These are phyloP conservation scores for Thermophis baileyi DNA, from an alignment of 2,113 vertebrate genomes.

Conservation along the genomic window DNA sequence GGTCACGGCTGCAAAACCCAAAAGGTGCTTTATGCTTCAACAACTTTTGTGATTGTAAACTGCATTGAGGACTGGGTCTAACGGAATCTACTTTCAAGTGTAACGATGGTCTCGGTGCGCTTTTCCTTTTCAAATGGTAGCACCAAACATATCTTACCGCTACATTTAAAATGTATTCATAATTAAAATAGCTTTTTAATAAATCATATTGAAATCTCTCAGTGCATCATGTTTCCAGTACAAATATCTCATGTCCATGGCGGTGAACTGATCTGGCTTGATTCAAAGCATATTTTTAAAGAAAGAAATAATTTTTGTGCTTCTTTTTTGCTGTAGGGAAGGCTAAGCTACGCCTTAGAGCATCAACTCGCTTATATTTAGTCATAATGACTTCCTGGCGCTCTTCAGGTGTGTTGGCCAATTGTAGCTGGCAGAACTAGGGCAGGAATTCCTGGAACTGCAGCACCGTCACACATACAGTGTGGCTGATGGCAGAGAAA, in stretches of 20 bases:
- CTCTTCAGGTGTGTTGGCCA: not conserved
- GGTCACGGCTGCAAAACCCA: conserved; percentile 38
- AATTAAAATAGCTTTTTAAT: conserved; percentile 69
- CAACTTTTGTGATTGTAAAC: conserved; percentile 34
- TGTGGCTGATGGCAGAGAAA: not conserved
- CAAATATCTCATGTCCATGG: not conserved
- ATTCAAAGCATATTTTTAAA: not conserved
- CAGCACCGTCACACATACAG: not conserved
- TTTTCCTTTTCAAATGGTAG: conserved; percentile 67
- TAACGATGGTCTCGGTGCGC: conserved; percentile 59
- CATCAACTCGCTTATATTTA: not conserved
- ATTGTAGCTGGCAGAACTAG: not conserved
- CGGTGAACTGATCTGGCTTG: not conserved
- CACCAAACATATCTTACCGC: conserved; percentile 69
- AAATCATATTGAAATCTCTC: conserved; percentile 45
- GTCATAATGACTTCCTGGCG: not conserved
- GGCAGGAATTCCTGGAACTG: not conserved
- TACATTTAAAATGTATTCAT: conserved; percentile 72
- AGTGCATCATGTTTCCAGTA: conserved; percentile 36
- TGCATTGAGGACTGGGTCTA: conserved; percentile 40
- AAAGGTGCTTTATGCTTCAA: conserved; percentile 35
- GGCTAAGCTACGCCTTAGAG: not conserved
- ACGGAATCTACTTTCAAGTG: conserved; percentile 43
- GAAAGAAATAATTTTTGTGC: not conserved
- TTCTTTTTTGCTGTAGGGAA: not conserved